Percentiles rank a stretch among this genome's conserved stretches.
These are phyloP conservation scores for Catocala nupta DNA, from an alignment of 2,888 invertebrate species.

Conservation along the genomic window DNA sequence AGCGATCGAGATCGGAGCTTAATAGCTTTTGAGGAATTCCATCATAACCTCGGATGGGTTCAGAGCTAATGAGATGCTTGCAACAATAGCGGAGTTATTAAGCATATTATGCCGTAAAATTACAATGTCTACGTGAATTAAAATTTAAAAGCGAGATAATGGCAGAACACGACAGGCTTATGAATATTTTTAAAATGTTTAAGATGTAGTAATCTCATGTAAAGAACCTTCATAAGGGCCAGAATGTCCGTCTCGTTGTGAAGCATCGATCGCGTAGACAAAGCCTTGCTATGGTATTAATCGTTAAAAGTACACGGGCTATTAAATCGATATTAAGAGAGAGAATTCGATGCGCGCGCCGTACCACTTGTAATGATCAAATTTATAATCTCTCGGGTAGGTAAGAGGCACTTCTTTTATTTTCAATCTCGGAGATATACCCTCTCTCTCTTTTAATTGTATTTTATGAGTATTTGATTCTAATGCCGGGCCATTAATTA, in stretches of 20 bases:
- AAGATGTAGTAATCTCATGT: constrained; percentile 51
- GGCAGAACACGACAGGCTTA: constrained; percentile 49
- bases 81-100: constrained; percentile 63
- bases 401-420: constrained; percentile 82
- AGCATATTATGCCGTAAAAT: constrained; percentile 67
- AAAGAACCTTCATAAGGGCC: constrained; percentile 29
- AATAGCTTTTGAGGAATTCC: constrained; percentile 67
- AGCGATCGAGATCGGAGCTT: constrained; percentile 62
- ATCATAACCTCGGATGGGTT: constrained; percentile 61
- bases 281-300: constrained; percentile 73
- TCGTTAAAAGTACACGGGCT: constrained; percentile 75
- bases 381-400: constrained; percentile 85
- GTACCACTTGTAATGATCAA: constrained; percentile 84
- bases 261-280: constrained; percentile 61
- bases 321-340: constrained; percentile 82
- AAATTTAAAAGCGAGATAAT: constrained; percentile 64
- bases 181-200: constrained; percentile 43
- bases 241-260: constrained; percentile 48
- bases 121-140: constrained; percentile 59
- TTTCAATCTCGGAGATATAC: constrained; percentile 80
- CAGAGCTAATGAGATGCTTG: constrained; percentile 45
- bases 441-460: constrained; percentile 86
- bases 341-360: constrained; percentile 80
- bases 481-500: constrained; percentile 86
- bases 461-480: constrained; percentile 88